Evolutionary conservation across 2,888 invertebrate species (phyloP).

Genomic region (Caenorhabditis sp.): DNA sequence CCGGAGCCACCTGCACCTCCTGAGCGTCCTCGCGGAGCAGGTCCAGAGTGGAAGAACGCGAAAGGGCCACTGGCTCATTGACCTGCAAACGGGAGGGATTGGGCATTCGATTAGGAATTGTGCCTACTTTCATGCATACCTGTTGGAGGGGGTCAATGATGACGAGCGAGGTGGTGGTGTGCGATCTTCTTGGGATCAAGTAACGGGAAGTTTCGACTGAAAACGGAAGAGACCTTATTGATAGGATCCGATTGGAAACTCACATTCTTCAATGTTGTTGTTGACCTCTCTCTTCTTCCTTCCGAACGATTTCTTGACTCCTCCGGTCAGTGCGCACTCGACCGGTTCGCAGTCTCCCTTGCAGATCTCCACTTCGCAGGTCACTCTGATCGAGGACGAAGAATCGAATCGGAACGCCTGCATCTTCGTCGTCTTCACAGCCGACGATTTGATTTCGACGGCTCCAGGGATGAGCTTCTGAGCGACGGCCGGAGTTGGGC

Average conservation of each 20-base stretch:
- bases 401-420: slow-evolving; percentile 79
- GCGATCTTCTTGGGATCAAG: slow-evolving; percentile 74
- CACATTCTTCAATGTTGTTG: slow-evolving; percentile 68
- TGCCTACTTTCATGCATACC: slow-evolving; percentile 51
- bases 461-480: slow-evolving; percentile 78
- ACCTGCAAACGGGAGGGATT: slow-evolving; percentile 46
- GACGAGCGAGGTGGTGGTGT: slow-evolving; percentile 76
- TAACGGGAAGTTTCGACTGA: slow-evolving; percentile 78
- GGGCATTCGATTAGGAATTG: not conserved
- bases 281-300: slow-evolving; percentile 76
- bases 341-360: slow-evolving; percentile 77
- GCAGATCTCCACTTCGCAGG: slow-evolving; percentile 78
- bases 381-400: slow-evolving; percentile 74
- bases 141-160: slow-evolving; percentile 78
- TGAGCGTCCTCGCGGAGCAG: slow-evolving; percentile 61
- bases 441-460: slow-evolving; percentile 66
- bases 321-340: slow-evolving; percentile 73
- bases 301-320: slow-evolving; percentile 74
- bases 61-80: slow-evolving; percentile 72
- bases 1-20: slow-evolving; percentile 48
- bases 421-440: slow-evolving; percentile 67
- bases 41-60: slow-evolving; percentile 61
- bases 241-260: slow-evolving; percentile 11
- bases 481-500: slow-evolving; percentile 79
- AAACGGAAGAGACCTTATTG: slow-evolving; percentile 27